A percentile compares a stretch with the other conserved stretches of the same genome.
These are phyloP conservation scores for Proales similis DNA, from an alignment of 1,140 invertebrate genomes.

Conservation along the genomic window DNA sequence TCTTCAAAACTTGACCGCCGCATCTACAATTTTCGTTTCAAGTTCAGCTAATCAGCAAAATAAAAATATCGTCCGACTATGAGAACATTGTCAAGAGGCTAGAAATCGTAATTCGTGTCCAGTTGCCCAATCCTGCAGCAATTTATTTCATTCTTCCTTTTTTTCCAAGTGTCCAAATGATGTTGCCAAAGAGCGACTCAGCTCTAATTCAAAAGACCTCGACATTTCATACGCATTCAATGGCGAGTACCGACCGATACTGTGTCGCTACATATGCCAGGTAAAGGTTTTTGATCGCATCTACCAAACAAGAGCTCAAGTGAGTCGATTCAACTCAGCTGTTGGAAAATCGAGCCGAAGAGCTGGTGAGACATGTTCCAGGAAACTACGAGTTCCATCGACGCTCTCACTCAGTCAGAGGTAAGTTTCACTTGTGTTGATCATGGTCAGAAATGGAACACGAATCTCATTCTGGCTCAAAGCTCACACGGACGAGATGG, in stretches of 20 bases:
- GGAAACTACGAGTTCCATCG: conserved; percentile 10
- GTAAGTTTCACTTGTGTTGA: neutral
- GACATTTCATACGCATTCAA: conserved; percentile 35
- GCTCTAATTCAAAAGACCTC: conserved; percentile 9
- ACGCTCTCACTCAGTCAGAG: neutral
- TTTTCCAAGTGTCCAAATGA: conserved; percentile 9
- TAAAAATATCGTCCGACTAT: conserved; percentile 6
- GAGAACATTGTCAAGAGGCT: conserved; percentile 4
- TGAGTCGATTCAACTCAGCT: neutral
- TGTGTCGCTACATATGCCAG: conserved; percentile 17
- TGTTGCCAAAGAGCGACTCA: conserved; percentile 7
- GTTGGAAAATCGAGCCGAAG: conserved; percentile 12
- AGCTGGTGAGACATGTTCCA: conserved; percentile 16
- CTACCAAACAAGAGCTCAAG: neutral
- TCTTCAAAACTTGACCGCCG: neutral
- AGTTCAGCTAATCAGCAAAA: conserved; percentile 8
- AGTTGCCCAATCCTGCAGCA: neutral
- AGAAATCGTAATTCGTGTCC: conserved; percentile 9
- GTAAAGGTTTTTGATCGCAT: neutral
- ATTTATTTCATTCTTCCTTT: neutral
- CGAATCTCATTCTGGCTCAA: neutral
- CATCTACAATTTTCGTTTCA: neutral
- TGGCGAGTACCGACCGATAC: conserved; percentile 27
- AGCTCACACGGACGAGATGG: neutral
- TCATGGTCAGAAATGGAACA: neutral